Base-by-base conservation (phyloP, 2,888 invertebrate species). In the Agrilus cyanescens region DNA sequence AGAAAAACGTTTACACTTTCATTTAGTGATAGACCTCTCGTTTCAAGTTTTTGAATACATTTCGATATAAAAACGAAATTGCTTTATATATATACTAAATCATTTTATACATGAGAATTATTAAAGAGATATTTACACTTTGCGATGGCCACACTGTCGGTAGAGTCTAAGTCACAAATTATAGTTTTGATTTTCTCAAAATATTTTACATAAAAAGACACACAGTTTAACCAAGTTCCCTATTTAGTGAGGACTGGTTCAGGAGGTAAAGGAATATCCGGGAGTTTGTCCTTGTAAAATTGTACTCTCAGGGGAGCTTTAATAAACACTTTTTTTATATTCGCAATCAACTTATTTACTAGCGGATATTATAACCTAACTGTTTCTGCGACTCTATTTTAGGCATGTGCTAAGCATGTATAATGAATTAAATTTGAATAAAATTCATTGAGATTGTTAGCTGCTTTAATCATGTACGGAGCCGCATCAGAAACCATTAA, bases 371-470 rank as follows among this genome's bases (percentile, higher is more conserved):
- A 35, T 8, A 33, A 16, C 41, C 58, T 37, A 25, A 59, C 47
- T 33, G 47, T 40, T 50, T 61, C 58, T n/a, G 52, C 52, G 12
- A 60, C 53, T 40, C 53, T 37, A 42, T 60, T 52, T 3, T 61
- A 15, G 18, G 46, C 57, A 49, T 60, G 59, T 13, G 56, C 57
- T 38, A 59, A 38, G 46, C 58, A 60, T 14, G 59, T 60, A n/a
- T 51, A 36, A 45, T 60, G 57, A 6, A 56, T 36, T 40, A 60
- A 39, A 38, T 55, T 52, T 4, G 49, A 47, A 43, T 55, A 60
- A 32, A 55, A 50, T 12, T 44, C 46, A 48, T 54, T 50, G 18
- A 59, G 43, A 34, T 46, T 50, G 40, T 45, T 35, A 6, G 44
- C 51, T 15, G 57, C 48, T 47, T 55, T 55, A 20, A 53, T 32